A percentile compares a stretch with the other conserved stretches of the same genome.
Conservation (phyloP, 2,888 invertebrate species). For the Ormyrus pomaceus region DNA sequence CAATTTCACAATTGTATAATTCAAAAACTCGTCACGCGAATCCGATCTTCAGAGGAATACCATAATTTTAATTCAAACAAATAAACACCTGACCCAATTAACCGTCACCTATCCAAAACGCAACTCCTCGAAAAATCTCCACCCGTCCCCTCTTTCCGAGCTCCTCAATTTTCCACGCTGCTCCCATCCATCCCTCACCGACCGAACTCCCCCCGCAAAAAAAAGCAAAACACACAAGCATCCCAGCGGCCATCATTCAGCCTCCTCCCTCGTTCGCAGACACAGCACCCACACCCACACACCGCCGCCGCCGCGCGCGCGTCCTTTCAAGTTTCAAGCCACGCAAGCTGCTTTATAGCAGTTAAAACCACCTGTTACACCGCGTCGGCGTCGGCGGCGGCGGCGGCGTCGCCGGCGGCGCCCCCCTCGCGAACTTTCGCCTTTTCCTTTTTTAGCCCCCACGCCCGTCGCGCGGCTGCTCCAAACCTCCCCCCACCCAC, state of each 20-base stretch:
- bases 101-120: no score
- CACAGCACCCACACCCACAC: not conserved
- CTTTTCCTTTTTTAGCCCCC: not conserved
- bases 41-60: no score
- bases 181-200: not conserved
- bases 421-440: conserved; percentile 36
- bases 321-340: conserved; percentile 60
- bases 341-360: conserved; percentile 67
- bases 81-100: no score
- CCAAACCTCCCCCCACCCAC: no score
- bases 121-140: no score
- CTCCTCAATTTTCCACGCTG: not conserved
- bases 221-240: not conserved
- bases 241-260: no score
- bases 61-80: no score
- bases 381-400: not conserved
- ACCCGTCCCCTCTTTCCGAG: no score
- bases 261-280: no score
- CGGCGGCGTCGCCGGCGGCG: conserved; percentile 54
- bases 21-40: no score
- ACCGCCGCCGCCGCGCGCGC: conserved; percentile 7
- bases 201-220: no score
- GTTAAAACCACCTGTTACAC: conserved; percentile 73
- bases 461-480: conserved; percentile 48
- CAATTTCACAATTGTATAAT: no score